Conservation (phyloP, 2,797 vertebrate genomes). For the Manis crassicaudata region DNA sequence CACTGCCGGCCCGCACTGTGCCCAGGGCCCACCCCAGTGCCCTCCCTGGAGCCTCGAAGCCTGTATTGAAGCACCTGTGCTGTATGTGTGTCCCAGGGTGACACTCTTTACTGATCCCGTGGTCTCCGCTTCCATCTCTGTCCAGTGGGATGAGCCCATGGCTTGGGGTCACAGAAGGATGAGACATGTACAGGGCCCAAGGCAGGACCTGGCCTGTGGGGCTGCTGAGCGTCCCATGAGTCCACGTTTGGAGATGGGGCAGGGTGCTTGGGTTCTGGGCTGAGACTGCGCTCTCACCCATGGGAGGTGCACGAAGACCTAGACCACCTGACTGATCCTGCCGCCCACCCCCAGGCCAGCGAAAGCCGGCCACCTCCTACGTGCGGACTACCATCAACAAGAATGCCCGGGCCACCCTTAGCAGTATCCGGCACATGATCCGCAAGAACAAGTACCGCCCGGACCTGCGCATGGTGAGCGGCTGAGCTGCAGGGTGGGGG, state of each 20-base stretch:
- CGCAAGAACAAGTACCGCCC: conserved; percentile 94
- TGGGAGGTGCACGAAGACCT: too few species aligned
- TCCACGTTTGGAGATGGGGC: too few species aligned
- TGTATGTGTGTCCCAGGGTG: neutral
- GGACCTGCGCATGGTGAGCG: conserved; percentile 92
- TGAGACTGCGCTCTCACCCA: fast-evolving
- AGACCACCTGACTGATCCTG: neutral
- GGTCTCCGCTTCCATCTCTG: neutral
- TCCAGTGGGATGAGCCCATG: fast-evolving
- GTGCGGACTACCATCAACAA: conserved; percentile 95
- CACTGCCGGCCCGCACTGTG: fast-evolving
- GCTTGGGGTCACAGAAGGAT: neutral
- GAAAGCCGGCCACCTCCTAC: conserved; percentile 90
- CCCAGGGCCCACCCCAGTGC: fast-evolving
- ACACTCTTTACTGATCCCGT: fast-evolving
- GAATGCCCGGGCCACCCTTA: conserved; percentile 93
- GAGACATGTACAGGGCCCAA: fast-evolving
- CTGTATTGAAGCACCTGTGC: fast-evolving
- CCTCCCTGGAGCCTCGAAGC: neutral
- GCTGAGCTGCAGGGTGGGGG: fast-evolving
- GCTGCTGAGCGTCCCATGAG: fast-evolving
- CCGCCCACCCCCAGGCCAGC: conserved; percentile 86
- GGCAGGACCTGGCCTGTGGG: neutral
- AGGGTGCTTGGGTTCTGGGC: neutral
- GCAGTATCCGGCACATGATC: conserved; percentile 94